Conservation (phyloP, 2,888 invertebrate species). For the Cephus pulcher region DNA sequence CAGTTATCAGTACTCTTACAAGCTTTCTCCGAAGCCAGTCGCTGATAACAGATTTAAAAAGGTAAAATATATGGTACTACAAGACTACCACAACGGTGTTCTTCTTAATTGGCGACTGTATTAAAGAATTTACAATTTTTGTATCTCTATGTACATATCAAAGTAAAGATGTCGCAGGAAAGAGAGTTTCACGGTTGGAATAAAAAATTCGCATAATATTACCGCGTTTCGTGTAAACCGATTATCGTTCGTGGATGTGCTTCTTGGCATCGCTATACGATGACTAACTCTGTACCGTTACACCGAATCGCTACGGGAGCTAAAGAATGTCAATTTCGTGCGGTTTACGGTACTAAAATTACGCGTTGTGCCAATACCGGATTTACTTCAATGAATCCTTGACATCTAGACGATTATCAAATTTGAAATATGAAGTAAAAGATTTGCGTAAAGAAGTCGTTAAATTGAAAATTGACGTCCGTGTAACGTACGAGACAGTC, state of each 20-base stretch:
- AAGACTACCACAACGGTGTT: neutral
- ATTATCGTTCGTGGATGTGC: neutral
- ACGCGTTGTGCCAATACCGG: slow-evolving; percentile 36
- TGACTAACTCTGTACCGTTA: slow-evolving; percentile 64
- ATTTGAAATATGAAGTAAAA: neutral
- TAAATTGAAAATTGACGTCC: neutral
- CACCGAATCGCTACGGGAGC: slow-evolving; percentile 54
- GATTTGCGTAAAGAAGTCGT: neutral
- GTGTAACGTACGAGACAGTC: neutral
- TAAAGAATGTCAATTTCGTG: slow-evolving; percentile 62
- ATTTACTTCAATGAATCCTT: neutral
- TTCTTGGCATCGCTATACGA: slow-evolving; percentile 34
- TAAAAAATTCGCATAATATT: neutral
- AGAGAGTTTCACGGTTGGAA: neutral
- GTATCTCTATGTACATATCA: neutral
- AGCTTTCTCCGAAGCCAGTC: neutral
- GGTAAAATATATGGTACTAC: neutral
- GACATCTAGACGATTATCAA: neutral
- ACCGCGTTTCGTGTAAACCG: neutral
- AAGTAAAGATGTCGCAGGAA: neutral
- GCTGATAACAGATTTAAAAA: neutral
- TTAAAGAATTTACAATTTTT: neutral
- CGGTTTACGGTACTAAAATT: slow-evolving; percentile 62
- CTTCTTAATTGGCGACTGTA: neutral
- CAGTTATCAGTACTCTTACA: neutral